phyloP scores from a whole-genome alignment of 1,140 invertebrate species.

The Philopotamus ludificatus region DNA sequence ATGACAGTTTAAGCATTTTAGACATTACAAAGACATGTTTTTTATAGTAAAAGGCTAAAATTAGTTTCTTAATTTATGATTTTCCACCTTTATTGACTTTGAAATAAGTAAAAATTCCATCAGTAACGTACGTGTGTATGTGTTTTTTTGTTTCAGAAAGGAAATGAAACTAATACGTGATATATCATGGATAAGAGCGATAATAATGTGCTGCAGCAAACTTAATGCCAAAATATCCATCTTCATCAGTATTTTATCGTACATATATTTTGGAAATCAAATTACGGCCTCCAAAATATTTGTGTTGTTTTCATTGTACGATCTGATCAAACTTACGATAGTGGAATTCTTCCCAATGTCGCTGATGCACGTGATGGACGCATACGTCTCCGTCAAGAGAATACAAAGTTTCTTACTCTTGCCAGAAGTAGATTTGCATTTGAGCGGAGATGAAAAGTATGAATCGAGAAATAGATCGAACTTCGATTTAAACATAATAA shows the following conservation, averaged over 20 bases:
- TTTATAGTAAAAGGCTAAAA: too few relatives aligned
- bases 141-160: conserved; percentile 50
- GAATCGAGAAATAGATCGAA: conserved; percentile 25
- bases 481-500: conserved; percentile 29
- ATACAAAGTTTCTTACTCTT: conserved; percentile 65
- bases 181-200: conserved; percentile 66
- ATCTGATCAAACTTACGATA: conserved; percentile 69
- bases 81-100: not conserved
- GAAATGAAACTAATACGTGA: conserved; percentile 68
- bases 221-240: conserved; percentile 75
- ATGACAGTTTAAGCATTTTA: too few relatives aligned
- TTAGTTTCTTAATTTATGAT: too few relatives aligned
- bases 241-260: conserved; percentile 76
- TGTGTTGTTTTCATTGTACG: conserved; percentile 72
- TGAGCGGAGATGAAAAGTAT: too few relatives aligned
- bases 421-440: conserved; percentile 52
- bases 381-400: conserved; percentile 66
- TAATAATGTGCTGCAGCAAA: conserved; percentile 66
- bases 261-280: conserved; percentile 64
- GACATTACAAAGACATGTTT: too few relatives aligned
- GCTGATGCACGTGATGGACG: conserved; percentile 58
- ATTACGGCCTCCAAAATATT: conserved; percentile 76
- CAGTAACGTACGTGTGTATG: conserved; percentile 22
- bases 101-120: conserved; percentile 10
- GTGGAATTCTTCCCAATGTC: conserved; percentile 73